phyloP scores from a whole-genome alignment of 2,113 vertebrate genomes.

The Neogobius melanostomus region DNA sequence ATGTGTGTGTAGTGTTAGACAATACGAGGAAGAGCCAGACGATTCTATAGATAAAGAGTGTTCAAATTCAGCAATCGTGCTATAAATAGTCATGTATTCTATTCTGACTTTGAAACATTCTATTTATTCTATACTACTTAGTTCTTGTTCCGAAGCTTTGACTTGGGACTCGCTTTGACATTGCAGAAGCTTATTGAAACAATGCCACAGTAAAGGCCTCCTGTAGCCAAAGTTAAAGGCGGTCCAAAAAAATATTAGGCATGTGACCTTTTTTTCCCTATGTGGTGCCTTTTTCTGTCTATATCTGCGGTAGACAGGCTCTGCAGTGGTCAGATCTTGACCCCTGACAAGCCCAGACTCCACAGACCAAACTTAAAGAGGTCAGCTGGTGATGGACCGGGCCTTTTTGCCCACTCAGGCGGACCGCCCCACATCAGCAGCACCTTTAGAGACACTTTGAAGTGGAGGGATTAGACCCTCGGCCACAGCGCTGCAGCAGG shows the following conservation, averaged over 20 bases:
- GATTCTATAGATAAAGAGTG: conserved; percentile 18
- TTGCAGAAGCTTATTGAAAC: no score
- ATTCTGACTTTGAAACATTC: not conserved
- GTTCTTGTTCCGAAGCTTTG: no score
- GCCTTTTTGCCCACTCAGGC: conserved; percentile 41
- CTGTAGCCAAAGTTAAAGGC: no score
- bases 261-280: no score
- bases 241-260: no score
- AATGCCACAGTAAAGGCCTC: no score
- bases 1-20: conserved; percentile 18
- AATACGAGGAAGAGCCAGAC: conserved; percentile 15
- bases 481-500: conserved; percentile 19
- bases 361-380: conserved; percentile 14
- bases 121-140: no score
- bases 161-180: no score
- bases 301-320: not conserved
- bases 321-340: conserved; percentile 30
- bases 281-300: no score
- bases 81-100: not conserved
- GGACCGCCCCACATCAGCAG: conserved; percentile 53
- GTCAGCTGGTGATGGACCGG: conserved; percentile 36
- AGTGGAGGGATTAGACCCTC: conserved; percentile 46
- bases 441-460: conserved; percentile 61
- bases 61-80: not conserved
- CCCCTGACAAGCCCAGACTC: conserved; percentile 48